Base-by-base conservation (phyloP, 2,113 vertebrate species). In the Phyllopteryx taeniolatus region DNA sequence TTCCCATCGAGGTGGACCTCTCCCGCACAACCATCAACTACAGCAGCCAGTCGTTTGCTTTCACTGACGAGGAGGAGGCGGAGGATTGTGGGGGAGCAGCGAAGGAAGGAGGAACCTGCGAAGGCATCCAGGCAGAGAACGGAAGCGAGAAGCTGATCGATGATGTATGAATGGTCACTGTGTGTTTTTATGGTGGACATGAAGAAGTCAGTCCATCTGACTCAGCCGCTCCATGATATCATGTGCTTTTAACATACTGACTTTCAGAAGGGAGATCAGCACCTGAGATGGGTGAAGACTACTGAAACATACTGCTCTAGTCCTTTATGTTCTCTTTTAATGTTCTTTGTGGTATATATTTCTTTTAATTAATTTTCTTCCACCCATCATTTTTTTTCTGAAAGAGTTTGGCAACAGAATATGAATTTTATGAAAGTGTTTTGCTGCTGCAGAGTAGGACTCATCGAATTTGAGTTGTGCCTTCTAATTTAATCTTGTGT, bases 1-100 rank as follows among this genome's bases (percentile, higher is more conserved):
- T 99, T 84, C 98, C 98, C 86, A 99, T 99, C 15, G 98, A 99
- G 73, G 98, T 99, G 91, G 98, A 99, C 85, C 94, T 99, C 62
- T 95, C 96, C 5, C 95, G 94, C 78, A 99, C 98, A 67, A 97
- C 92, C 35, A 91, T 98, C 83, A 96, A 83, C 94, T 99, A 98
- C 47, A 92, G 95, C 80, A 93, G 92, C 83, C 94, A 93, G 62
- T 92, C 93, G 8, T 59, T 81, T 0, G 92, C 94, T 74, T 93
- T 92, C 0, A 92, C 94, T 0, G 95, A 95, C 0, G 91, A 93
- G 3, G 95, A 95, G 0, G 96, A 96, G 0, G 94, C 94, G 2
- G 92, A 94, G 0, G 91, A 91, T 0, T 85, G 87, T 2, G 82
- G 46, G 63, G 44, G 86, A 87, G 42, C 77, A 1, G 61, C 67